Percentiles rank a stretch among this genome's conserved stretches.
These are phyloP conservation scores for Allygus modestus DNA, from an alignment of 2,888 invertebrate genomes.

Conservation along the genomic window DNA sequence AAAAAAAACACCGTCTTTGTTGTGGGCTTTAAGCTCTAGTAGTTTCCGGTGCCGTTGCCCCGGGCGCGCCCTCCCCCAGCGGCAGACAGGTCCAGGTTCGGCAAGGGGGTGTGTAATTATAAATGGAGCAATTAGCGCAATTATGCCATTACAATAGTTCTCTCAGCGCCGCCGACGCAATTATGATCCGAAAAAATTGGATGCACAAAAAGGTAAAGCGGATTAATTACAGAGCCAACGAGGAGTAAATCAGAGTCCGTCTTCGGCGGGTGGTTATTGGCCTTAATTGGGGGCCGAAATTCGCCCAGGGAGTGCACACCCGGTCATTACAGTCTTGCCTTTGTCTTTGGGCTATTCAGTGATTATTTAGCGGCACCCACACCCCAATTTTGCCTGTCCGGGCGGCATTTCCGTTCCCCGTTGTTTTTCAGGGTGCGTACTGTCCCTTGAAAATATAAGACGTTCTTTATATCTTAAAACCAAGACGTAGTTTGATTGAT, in stretches of 20 bases:
- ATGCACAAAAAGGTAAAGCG: constrained; percentile 47
- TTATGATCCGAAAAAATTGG: constrained; percentile 47
- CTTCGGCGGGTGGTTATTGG: constrained; percentile 27
- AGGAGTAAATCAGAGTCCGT: constrained; percentile 36
- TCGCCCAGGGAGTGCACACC: constrained; percentile 10
- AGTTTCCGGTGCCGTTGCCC: constrained; percentile 6
- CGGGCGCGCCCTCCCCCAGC: background rate
- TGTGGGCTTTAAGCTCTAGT: no score
- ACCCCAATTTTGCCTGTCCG: background rate
- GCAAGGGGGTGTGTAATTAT: constrained; percentile 51
- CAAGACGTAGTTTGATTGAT: no score
- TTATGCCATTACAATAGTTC: constrained; percentile 52
- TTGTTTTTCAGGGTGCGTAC: no score
- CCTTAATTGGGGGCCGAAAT: constrained; percentile 42
- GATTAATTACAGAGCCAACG: constrained; percentile 44
- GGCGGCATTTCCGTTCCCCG: constrained; percentile 5
- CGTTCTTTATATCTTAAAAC: no score
- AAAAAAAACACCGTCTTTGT: no score
- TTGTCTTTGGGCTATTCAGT: background rate
- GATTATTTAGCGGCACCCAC: constrained; percentile 35
- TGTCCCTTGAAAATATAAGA: no score
- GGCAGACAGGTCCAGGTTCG: constrained; percentile 8
- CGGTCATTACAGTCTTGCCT: background rate
- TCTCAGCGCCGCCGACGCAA: background rate
- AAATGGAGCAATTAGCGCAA: constrained; percentile 48